These are phyloP conservation scores for Carassius carassius DNA, from an alignment of 2,113 vertebrate genomes.

Conservation along the genomic window DNA sequence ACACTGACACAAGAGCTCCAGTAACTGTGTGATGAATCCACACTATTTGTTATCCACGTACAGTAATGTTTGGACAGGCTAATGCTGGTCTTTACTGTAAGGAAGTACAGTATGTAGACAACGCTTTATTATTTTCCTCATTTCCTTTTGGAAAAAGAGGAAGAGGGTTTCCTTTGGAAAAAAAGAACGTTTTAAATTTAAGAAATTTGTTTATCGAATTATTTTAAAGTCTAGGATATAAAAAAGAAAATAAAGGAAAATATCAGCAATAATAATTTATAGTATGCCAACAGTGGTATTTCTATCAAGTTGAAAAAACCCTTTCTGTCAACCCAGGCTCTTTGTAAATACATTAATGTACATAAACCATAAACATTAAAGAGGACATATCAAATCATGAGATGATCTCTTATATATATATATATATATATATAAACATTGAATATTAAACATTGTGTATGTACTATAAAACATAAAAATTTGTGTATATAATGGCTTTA, in stretches of 20 bases:
- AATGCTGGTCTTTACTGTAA: conserved; percentile 19
- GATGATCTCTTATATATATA: no score
- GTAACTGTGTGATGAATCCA: not conserved
- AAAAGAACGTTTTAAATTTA: not conserved
- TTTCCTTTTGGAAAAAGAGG: not conserved
- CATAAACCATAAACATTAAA: no score
- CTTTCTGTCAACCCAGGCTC: no score
- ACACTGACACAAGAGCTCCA: not conserved
- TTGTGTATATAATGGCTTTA: no score
- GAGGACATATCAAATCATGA: no score
- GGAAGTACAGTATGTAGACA: not conserved
- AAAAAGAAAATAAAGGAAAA: not conserved
- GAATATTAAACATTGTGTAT: no score
- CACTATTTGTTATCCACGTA: not conserved
- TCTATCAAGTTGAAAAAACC: no score
- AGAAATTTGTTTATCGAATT: not conserved
- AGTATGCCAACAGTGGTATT: not conserved
- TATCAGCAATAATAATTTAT: not conserved
- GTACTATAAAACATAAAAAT: no score
- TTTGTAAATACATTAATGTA: no score
- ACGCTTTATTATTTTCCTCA: not conserved
- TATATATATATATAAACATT: no score
- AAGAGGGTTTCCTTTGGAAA: not conserved
- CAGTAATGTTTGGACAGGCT: not conserved
- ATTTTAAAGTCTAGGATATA: not conserved